Percentiles rank a stretch among this genome's conserved stretches.
phyloP scores from a whole-genome alignment of 1,140 invertebrate species.

The Cyrtorhinus lividipennis region DNA sequence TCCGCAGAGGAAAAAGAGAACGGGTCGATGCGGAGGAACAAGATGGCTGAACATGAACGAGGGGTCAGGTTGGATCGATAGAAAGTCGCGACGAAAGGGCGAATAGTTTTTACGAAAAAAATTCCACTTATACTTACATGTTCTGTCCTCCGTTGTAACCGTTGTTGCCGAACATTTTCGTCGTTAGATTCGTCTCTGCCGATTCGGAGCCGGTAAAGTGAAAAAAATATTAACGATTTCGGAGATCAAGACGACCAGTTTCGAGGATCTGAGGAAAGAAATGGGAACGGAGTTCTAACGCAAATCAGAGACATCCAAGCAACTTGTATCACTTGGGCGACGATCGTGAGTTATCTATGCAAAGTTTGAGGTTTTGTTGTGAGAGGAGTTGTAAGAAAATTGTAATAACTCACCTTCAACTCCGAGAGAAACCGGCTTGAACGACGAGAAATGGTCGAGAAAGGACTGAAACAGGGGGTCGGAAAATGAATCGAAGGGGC shows the following conservation, averaged over 20 bases:
- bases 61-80: background rate
- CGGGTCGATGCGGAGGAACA: background rate
- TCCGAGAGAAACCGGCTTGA: background rate
- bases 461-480: background rate
- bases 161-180: constrained; percentile 3
- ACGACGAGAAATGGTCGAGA: background rate
- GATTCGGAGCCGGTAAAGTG: background rate
- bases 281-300: too few relatives aligned
- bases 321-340: background rate
- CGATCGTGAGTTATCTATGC: background rate
- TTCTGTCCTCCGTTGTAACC: background rate
- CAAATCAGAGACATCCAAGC: too few relatives aligned
- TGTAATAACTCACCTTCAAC: background rate
- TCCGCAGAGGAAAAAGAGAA: background rate
- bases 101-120: background rate
- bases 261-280: background rate
- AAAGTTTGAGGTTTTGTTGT: background rate
- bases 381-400: background rate
- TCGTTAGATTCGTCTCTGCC: background rate
- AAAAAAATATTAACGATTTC: background rate
- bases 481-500: constrained; percentile 5
- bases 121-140: background rate
- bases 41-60: background rate
- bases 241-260: background rate
- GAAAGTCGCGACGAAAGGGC: background rate